phyloP scores from a whole-genome alignment of 2,113 vertebrate genomes.

The Gambusia holbrooki region DNA sequence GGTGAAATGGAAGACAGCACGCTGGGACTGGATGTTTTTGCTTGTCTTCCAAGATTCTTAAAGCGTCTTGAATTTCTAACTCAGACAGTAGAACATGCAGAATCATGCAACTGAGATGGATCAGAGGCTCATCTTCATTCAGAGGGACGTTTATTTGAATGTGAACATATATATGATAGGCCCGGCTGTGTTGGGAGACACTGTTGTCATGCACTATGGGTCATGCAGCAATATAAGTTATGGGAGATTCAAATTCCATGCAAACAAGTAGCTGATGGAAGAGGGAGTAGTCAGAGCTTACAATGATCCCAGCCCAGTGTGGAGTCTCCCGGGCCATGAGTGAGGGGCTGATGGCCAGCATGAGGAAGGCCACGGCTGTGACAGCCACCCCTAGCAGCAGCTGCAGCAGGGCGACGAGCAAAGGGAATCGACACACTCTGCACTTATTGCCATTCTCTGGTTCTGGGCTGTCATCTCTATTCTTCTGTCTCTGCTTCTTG shows the following conservation, averaged over 20 bases:
- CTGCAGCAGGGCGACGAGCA: conserved; percentile 91
- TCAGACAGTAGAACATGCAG: conserved; percentile 20
- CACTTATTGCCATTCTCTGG: conserved; percentile 83
- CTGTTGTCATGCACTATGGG: conserved; percentile 42
- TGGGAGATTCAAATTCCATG: conserved; percentile 46
- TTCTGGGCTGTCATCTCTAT: conserved; percentile 66
- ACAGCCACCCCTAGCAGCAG: conserved; percentile 88
- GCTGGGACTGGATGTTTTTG: conserved; percentile 39
- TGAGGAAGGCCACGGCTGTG: conserved; percentile 91
- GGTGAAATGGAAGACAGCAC: conserved; percentile 11
- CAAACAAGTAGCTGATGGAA: conserved; percentile 43
- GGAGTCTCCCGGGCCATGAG: conserved; percentile 94
- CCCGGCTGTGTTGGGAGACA: conserved; percentile 4
- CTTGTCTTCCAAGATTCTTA: conserved; percentile 30
- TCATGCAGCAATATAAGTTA: conserved; percentile 51
- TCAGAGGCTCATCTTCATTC: conserved; percentile 8
- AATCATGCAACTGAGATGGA: conserved; percentile 14
- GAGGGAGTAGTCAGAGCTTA: conserved; percentile 82
- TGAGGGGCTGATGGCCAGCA: conserved; percentile 89
- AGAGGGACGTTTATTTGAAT: conserved; percentile 31
- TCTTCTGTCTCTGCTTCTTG: conserved; percentile 67
- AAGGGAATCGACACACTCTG: conserved; percentile 92
- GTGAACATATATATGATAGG: conserved; percentile 12
- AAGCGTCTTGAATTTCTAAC: conserved; percentile 15
- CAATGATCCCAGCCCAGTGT: conserved; percentile 97